Evolutionary conservation across 2,888 invertebrate genomes (phyloP), one percentile per base, ranked within the genome.

Genomic region (Meiosimyza decipiens): DNA sequence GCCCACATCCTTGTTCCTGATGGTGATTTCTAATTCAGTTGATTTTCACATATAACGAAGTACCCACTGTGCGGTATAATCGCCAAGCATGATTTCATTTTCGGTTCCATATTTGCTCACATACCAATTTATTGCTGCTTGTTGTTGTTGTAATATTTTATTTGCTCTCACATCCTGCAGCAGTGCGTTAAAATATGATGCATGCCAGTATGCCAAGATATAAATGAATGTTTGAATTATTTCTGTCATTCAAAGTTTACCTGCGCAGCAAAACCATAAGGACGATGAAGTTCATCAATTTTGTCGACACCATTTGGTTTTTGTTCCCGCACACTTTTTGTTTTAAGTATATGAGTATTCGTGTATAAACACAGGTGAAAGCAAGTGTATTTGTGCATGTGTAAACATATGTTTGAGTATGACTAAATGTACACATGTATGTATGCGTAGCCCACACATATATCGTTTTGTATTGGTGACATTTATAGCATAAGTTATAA

Each of bases 221-320:
- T 62, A 74, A 74, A 73, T 71, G 67, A 73, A 71, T 73, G 67
- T 73, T 71, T 73, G 71, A 73, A 73, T 71, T 73, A 71, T 64
- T 68, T 66, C 66, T 73, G 73, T 71, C 71, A 71, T 71, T 18
- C 57, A 60, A 60, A 52, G 51, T 13, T 22, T 28, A 33, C 47
- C 54, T 64, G 15, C 22, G 16, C 16, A 33, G 22, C 40, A 40
- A 40, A 40, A 40, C 40, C 40, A 40, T 40, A 40, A 40, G 9
- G 40, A 40, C 40, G 52, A 22, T 15, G 57, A 51, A 67, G 67
- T 67, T 67, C 55, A 55, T 67, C 67, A 67, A 57, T 54, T 67
- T 67, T 40, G 13, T 47, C 55, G 47, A 55, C 47, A 57, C 40
- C 51, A 47, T 47, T 63, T 63, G 40, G 13, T 63, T 40, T 40